Base-by-base conservation (phyloP, 2,797 vertebrate genomes). In the Peromyscus aztecus region DNA sequence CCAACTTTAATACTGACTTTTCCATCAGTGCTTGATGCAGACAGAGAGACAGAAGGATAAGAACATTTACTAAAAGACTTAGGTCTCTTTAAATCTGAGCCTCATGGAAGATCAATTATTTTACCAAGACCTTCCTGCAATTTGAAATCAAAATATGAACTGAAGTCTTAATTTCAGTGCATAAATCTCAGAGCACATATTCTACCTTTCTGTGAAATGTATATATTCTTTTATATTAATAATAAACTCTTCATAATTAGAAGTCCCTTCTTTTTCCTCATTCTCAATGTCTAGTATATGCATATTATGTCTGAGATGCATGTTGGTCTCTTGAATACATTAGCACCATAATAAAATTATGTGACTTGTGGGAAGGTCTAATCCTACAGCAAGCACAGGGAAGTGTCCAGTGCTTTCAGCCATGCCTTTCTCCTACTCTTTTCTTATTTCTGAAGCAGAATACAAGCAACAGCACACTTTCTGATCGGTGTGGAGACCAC, bases 401-500 rank as follows among this genome's bases (percentile, higher is more conserved):
- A 23, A 24, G 40, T 78, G 17, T 14, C 6, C 4, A 46, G 11
- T 80, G 14, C 40, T 81, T 92, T 76, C 71, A 76, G 11, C 29
- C 19, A 5, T 43, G 14, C 23, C 23, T 91, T 89, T 61, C 2
- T 55, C 16, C 43, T 8, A 57, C 11, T 34, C 21, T 90, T 95
- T 61, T 67, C 37, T 57, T 90, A 71, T 88, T 92, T 90, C 96
- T 94, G 77, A 78, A 4, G 55, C 12, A 94, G 78, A 89, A 84
- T 73, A 87, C 73, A 96, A 71, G 96, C 49, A 93, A 57, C 24
- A 92, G 29, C 43, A 91, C n/a, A 86, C 24, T 95, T 93, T 90
- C 61, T 46, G 8, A 94, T 95, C 69, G 76, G n/a, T 71, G 43
- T 84, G 61, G 71, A 95, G 86, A 95, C 94, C 89, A 94, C 96